Evolutionary conservation across 2,888 invertebrate species (phyloP), one percentile per base, ranked within the genome.

Genomic region (Netelia virgata): DNA sequence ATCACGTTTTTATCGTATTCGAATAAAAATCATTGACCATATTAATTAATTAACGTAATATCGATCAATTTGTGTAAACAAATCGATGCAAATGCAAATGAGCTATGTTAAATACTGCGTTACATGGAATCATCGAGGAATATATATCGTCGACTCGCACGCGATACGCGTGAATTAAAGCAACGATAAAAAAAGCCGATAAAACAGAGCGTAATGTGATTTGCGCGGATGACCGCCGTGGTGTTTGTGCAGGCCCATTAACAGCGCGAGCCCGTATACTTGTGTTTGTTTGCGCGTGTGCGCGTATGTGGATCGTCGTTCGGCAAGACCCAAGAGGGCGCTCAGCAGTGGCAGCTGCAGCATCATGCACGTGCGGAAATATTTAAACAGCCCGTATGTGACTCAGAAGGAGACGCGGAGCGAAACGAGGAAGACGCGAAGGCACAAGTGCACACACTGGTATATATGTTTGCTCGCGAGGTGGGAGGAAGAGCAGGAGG

Each of bases 361-460:
- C 53, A 41, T 23, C 69, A 70, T 69, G 55, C 75, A 75, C 74
- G 70, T 76, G 70, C 63, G 70, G 82, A 76, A 76, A 76, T 81
- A 75, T 75, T 69, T 75, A 75, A 81, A 75, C 55, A 75, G 75
- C 16, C 69, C 28, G 28, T 61, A 63, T 69, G 20, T 61, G 36
- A 28, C 69, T 75, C 23, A 75, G 63, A 53, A 63, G 14, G 47
- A 64, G 61, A 69, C 18, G 61, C 28, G 14, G 66, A 66, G 69
- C n/a, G 10, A 50, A 50, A 69, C 50, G 28, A 69, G 14, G 23
- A 20, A 47, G 28, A 28, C n/a, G 10, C 53, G 28, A 11, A 50
- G 57, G 43, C 18, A 61, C 28, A 36, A 75, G 68, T 57, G 57
- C 16, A 18, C 18, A 18, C 10, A 57, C 2, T 9, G 16, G 5